Base-by-base conservation (phyloP, 2,888 invertebrate species). In the Blomia tropicalis region DNA sequence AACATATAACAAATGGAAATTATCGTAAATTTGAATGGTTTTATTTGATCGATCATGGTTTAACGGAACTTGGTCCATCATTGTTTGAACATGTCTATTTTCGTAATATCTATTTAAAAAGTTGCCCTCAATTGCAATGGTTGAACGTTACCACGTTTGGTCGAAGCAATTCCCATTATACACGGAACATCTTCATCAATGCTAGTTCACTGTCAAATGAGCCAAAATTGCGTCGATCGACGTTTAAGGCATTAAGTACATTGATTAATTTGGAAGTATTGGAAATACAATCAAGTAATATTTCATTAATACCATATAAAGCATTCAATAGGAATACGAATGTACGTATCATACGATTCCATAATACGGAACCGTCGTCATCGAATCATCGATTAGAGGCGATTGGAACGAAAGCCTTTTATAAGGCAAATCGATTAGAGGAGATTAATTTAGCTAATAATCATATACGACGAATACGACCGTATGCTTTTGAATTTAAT, bases 331-430 rank as follows among this genome's bases (percentile, higher is more conserved):
- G 29, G 27, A 29, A 43, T 43, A 44, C 43, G 4, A 31, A 43
- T 14, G 43, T 56, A 1, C 47, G 32, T 14, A 41, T 62, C 5
- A 36, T 56, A 19, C 58, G 62, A 27, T 62, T 62, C 44, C 31
- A 62, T 36, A 62, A 62, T 19, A 43, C 58, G 7, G 58, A 58
- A n/a, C n/a, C n/a, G n/a, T n/a, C n/a, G n/a, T n/a, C n/a, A n/a
- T 25, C 41, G 3, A 41, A 36, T 14, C 44, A 47, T 11, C 19
- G 5, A n/a, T 27, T 62, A 25, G 14, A 17, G 5, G 41, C 27
- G 27, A 58, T 62, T 7, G 53, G 53, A 47, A 53, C 58, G 0
- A 30, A 59, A 19, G 58, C 58, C 1, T 62, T 62, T 29, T 29
- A 58, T 41, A 30, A 25, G 14, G 43, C 58, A 22, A 31, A 31